Conservation (phyloP, 1,140 invertebrate genomes). For the Berghia stephanieae region DNA sequence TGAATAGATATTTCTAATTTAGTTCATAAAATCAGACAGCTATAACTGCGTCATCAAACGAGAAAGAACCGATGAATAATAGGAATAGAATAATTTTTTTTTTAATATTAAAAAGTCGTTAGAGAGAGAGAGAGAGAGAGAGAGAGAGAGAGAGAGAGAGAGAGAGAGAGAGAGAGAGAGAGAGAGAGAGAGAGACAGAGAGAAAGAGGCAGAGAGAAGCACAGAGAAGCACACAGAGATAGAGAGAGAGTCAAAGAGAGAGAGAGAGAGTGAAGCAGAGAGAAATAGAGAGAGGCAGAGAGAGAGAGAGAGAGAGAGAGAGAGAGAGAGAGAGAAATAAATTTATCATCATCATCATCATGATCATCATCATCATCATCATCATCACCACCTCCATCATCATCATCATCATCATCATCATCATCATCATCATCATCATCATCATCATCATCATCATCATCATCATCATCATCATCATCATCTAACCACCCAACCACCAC, state of each 20-base stretch:
- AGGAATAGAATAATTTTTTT: no score
- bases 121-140: background rate
- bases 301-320: background rate
- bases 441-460: background rate
- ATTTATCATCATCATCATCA: background rate
- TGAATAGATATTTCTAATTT: no score
- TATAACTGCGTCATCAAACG: no score
- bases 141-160: constrained; percentile 24
- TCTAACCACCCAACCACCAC: no score
- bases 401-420: background rate
- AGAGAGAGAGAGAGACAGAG: constrained; percentile 24
- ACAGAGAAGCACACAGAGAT: constrained; percentile 1
- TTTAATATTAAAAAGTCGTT: no score
- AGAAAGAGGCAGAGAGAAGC: constrained; percentile 16
- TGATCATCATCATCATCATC: background rate
- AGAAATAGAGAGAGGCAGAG: background rate
- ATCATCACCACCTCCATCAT: no score
- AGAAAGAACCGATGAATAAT: no score
- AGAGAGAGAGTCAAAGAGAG: constrained; percentile 18
- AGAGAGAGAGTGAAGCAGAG: constrained; percentile 2
- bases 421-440: background rate
- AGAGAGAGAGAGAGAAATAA: background rate
- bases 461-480: background rate
- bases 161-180: background rate
- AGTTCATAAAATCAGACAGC: no score